Percentiles rank a stretch among this genome's conserved stretches.
Conservation (phyloP, 2,888 invertebrate species). For the Drosophila acutilabella region DNA sequence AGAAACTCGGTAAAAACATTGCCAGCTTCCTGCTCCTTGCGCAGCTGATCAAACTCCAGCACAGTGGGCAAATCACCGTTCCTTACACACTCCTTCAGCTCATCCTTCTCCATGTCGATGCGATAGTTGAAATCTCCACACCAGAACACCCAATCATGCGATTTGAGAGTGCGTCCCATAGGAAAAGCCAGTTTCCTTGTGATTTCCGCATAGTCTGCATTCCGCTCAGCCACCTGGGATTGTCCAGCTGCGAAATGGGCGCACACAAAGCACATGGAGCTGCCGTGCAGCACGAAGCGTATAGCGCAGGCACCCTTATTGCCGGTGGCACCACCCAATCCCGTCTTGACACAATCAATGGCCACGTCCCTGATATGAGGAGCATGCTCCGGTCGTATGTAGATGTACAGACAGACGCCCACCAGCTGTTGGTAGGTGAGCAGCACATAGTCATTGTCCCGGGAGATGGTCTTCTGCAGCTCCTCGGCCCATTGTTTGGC, state of each 20-base stretch:
- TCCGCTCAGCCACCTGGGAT: slow-evolving; percentile 94
- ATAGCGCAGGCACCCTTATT: slow-evolving; percentile 99
- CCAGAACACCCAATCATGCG: slow-evolving; percentile 99
- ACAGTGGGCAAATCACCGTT: slow-evolving; percentile 88
- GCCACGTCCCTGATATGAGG: slow-evolving; percentile 96
- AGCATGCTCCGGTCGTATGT: slow-evolving; percentile 94
- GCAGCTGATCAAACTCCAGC: slow-evolving; percentile 94
- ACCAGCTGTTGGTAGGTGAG: slow-evolving; percentile 98
- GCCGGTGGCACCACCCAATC: slow-evolving; percentile 97
- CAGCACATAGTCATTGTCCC: slow-evolving; percentile 94
- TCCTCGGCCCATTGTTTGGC: slow-evolving; percentile 97
- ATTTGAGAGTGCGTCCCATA: slow-evolving; percentile 95
- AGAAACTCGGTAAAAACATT: slow-evolving; percentile 96
- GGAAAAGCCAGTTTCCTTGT: slow-evolving; percentile 95
- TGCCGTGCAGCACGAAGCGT: slow-evolving; percentile 95
- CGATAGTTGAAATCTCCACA: slow-evolving; percentile 99
- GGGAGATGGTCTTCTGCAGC: slow-evolving; percentile 94
- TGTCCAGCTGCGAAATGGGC: slow-evolving; percentile 99
- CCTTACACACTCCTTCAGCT: slow-evolving; percentile 93
- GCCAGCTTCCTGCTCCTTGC: slow-evolving; percentile 91
- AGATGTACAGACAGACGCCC: slow-evolving; percentile 98
- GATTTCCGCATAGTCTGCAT: slow-evolving; percentile 98
- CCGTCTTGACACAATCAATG: slow-evolving; percentile 98
- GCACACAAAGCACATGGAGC: slow-evolving; percentile 98
- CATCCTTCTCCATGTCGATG: slow-evolving; percentile 97